phyloP scores from a whole-genome alignment of 2,113 vertebrate species.

The Copsychus sechellarum region DNA sequence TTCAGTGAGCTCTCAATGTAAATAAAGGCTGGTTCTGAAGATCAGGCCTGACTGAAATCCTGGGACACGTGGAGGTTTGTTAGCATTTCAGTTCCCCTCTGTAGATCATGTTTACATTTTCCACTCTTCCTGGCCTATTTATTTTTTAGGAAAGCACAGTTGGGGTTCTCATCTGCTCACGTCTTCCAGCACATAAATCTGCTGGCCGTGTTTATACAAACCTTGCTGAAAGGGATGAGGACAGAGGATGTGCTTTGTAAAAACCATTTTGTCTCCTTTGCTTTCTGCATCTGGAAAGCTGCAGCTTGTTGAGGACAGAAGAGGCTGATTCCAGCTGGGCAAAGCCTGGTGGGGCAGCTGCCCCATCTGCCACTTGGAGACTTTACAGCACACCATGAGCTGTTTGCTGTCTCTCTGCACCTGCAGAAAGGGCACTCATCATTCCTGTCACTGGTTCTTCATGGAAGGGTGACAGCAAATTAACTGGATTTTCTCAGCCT shows the following conservation, averaged over 20 bases:
- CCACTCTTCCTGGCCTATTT: conserved; percentile 1
- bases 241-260: neutral
- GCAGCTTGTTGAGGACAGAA: neutral
- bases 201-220: neutral
- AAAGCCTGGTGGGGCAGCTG: neutral
- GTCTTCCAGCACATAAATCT: conserved; percentile 15
- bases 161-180: conserved; percentile 4
- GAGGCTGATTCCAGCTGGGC: neutral
- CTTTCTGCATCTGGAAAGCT: neutral
- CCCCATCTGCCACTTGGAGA: neutral
- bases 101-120: conserved; percentile 11
- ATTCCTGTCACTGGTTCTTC: neutral
- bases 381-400: neutral
- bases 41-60: neutral
- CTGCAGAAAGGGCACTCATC: neutral
- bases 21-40: neutral
- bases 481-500: neutral
- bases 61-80: conserved; percentile 8
- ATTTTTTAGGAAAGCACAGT: conserved; percentile 36
- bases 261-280: neutral
- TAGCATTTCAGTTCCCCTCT: conserved; percentile 38
- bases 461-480: neutral
- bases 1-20: neutral
- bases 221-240: neutral
- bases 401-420: neutral